These are phyloP conservation scores for Diogma glabrata DNA, from an alignment of 2,888 invertebrate genomes.

Conservation along the genomic window DNA sequence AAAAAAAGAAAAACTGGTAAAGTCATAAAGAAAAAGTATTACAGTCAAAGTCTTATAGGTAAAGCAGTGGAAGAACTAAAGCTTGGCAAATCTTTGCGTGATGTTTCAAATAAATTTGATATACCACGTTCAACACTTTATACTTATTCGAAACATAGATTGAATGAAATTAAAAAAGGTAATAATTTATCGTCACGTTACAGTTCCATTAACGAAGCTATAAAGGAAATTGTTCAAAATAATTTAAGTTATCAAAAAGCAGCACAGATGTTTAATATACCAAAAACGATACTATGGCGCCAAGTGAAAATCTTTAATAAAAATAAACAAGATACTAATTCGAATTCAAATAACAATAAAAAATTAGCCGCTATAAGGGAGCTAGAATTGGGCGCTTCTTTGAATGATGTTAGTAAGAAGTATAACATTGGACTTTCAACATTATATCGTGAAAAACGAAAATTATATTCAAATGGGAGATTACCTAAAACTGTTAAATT, in stretches of 20 bases:
- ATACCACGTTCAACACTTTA: slow-evolving; percentile 4
- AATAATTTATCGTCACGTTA: too few relatives aligned
- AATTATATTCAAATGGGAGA: neutral
- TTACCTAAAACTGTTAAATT: neutral
- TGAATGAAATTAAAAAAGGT: too few relatives aligned
- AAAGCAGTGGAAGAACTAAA: slow-evolving; percentile 5
- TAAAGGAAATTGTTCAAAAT: neutral
- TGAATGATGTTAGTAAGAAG: neutral
- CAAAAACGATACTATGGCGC: slow-evolving; percentile 3
- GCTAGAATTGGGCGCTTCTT: neutral
- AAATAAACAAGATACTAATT: too few relatives aligned
- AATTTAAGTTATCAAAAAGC: slow-evolving; percentile 1
- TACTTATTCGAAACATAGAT: neutral
- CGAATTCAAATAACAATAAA: too few relatives aligned
- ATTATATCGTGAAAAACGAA: neutral
- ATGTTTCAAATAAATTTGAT: neutral
- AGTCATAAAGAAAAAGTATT: too few relatives aligned
- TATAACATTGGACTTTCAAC: slow-evolving; percentile 3
- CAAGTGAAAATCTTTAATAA: neutral
- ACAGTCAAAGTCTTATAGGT: too few relatives aligned
- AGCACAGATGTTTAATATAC: neutral
- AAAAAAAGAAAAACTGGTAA: too few relatives aligned
- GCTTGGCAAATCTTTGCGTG: neutral
- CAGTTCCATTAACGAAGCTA: neutral
- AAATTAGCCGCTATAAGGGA: slow-evolving; percentile 2